Conservation (phyloP, 2,888 invertebrate genomes). For the Ennomos erosarius region DNA sequence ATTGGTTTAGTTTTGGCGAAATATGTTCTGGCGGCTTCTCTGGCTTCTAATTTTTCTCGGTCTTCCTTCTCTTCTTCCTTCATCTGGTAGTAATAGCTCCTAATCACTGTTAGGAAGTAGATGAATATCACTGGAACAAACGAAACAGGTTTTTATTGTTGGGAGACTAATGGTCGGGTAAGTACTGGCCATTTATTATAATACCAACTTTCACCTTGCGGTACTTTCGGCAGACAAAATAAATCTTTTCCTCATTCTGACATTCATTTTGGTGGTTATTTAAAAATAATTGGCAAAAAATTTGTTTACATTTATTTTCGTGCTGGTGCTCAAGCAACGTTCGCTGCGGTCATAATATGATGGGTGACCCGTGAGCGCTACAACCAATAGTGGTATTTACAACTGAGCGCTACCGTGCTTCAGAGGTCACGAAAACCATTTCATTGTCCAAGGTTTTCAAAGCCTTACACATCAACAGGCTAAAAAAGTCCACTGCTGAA, state of each 20-base stretch:
- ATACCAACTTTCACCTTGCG: constrained; percentile 1
- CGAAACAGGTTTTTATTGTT: not conserved
- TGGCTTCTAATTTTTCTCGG: constrained; percentile 1
- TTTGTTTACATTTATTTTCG: too few relatives aligned
- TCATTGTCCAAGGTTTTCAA: too few relatives aligned
- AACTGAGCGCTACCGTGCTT: too few relatives aligned
- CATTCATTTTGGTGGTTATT: not conserved
- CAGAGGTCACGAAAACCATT: too few relatives aligned
- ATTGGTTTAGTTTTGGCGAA: constrained; percentile 16
- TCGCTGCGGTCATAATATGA: too few relatives aligned
- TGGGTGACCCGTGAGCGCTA: too few relatives aligned
- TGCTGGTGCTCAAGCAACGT: too few relatives aligned
- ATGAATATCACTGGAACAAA: constrained; percentile 30
- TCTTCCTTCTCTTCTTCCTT: constrained; percentile 20
- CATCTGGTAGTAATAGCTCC: constrained; percentile 38
- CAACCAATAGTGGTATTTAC: too few relatives aligned
- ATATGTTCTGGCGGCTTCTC: constrained; percentile 2
- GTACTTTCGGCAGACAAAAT: not conserved
- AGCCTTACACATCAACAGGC: too few relatives aligned
- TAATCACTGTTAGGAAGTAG: constrained; percentile 32
- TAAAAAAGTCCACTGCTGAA: too few relatives aligned
- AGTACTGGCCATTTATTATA: not conserved
- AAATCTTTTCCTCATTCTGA: not conserved
- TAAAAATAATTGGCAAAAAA: too few relatives aligned
- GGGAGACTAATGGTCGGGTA: too few relatives aligned